phyloP scores from a whole-genome alignment of 2,797 vertebrate species.

The Vespertilio murinus region DNA sequence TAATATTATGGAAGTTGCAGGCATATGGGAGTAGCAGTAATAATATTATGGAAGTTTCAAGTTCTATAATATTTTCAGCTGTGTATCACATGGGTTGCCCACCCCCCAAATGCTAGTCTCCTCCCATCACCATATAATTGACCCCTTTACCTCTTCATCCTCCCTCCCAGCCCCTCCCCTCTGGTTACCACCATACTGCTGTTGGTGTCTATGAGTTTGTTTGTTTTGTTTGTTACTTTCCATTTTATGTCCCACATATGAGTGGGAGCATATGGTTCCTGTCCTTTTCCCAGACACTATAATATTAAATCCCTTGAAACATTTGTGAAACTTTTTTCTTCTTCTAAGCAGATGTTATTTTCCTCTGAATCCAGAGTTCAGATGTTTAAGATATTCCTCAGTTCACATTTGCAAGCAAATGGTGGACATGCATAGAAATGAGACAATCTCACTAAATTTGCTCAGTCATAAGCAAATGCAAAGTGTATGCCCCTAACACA shows the following conservation, averaged over 20 bases:
- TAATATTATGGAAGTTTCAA: background rate
- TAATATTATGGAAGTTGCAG: background rate
- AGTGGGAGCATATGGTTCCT: background rate
- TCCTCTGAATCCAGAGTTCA: background rate
- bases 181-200: background rate
- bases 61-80: background rate
- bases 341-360: slow-evolving; percentile 48
- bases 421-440: slow-evolving; percentile 47
- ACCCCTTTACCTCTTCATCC: background rate
- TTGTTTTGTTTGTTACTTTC: background rate
- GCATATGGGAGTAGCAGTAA: background rate
- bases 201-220: background rate
- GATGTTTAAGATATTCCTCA: background rate
- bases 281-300: background rate
- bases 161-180: background rate
- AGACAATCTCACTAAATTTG: slow-evolving; percentile 31
- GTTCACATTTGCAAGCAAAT: slow-evolving; percentile 65
- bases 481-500: background rate
- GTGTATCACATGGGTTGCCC: background rate
- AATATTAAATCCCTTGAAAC: background rate
- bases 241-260: background rate
- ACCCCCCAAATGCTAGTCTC: background rate
- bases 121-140: background rate
- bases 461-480: background rate
- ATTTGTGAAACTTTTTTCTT: background rate